Base-by-base conservation (phyloP, 2,888 invertebrate species). In the Steromphala cineraria region DNA sequence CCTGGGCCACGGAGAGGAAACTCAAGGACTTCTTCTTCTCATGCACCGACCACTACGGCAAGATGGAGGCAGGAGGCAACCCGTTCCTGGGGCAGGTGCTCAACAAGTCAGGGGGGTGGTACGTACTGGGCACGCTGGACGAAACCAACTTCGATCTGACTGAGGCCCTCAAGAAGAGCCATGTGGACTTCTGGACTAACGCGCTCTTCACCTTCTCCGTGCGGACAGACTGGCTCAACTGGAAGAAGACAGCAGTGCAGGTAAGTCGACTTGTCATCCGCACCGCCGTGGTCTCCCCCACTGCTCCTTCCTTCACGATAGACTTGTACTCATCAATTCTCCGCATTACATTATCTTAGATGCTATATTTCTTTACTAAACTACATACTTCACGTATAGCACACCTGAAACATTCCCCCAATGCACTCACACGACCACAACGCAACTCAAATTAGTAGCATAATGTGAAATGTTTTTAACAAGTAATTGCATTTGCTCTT, bases 21-120 rank as follows among this genome's bases (percentile, higher is more conserved):
- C 88, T 95, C 85, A 95, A 95, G 87, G 93, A 94, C 84, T 94
- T 95, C 86, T 95, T 95, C 90, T 94, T 94, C 81, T 94, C 95
- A 0, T 95, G 95, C 87, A 92, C 95, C 92, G 89, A 91, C 82
- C 87, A 89, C 28, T 90, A 86, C 78, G 84, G 84, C 0, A 87
- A 89, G 77, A 88, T 88, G 87, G 81, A 81, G 5, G 80, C 83
- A 8, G 85, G 87, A 13, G 90, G 89, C 0, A 82, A 83, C 15
- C 85, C 89, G 0, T 85, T 90, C 15, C 78, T 90, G 1, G 84
- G 86, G 0, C 86, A 87, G 62, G 83, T 90, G 2, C 36, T 91
- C 0, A 81, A 80, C 31, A 86, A 86, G 10, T 78, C 88, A 0
- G 91, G 90, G 15, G 90, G 90, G 2, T 90, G 90, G 90, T 88